Evolutionary conservation across 1,140 invertebrate species (phyloP).

Genomic region (Orius insidiosus): DNA sequence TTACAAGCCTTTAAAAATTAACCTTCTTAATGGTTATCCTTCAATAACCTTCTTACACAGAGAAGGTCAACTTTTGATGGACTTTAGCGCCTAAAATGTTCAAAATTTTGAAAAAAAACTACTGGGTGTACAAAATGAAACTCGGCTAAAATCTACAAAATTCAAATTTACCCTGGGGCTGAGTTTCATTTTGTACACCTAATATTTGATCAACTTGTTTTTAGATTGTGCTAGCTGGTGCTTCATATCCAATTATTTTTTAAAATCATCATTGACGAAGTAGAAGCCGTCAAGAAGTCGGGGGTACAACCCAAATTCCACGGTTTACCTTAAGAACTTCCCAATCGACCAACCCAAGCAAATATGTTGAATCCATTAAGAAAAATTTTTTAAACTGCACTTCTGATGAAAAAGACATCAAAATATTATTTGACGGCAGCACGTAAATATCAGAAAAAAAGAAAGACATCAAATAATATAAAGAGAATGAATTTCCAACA

Average conservation of each 20-base stretch:
- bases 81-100: neutral
- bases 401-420: slow-evolving; percentile 35
- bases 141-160: too few relatives aligned
- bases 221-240: slow-evolving; percentile 53
- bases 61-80: too few relatives aligned
- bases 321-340: slow-evolving; percentile 56
- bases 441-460: slow-evolving; percentile 23
- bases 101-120: too few relatives aligned
- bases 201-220: slow-evolving; percentile 72
- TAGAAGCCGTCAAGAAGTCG: slow-evolving; percentile 40
- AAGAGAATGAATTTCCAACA: too few relatives aligned
- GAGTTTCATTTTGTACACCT: too few relatives aligned
- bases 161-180: too few relatives aligned
- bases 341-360: slow-evolving; percentile 48
- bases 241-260: slow-evolving; percentile 87
- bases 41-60: too few relatives aligned
- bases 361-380: slow-evolving; percentile 42
- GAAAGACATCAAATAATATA: too few relatives aligned
- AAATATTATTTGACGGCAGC: slow-evolving; percentile 42
- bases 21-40: too few relatives aligned
- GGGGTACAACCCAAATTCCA: slow-evolving; percentile 54
- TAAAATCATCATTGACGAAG: slow-evolving; percentile 40
- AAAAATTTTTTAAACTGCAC: slow-evolving; percentile 29
- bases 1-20: too few relatives aligned
- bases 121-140: too few relatives aligned